phyloP scores from a whole-genome alignment of 23 tunicate genomes.

The Phallusia fumigata region DNA sequence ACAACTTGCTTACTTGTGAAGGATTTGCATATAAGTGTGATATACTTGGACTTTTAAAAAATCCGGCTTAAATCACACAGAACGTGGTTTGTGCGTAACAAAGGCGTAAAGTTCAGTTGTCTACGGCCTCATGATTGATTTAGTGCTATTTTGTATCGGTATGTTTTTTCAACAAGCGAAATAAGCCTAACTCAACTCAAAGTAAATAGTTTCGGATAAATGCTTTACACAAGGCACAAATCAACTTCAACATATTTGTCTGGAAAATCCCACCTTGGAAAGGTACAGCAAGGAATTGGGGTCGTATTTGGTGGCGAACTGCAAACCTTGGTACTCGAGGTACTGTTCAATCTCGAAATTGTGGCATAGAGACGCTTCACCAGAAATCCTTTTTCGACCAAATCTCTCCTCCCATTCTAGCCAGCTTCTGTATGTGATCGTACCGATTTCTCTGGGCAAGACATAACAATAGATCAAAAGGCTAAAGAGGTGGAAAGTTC shows the following conservation, averaged over 20 bases:
- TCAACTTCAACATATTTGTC: not conserved
- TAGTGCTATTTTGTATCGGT: too few species aligned
- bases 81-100: too few species aligned
- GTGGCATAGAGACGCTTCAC: constrained; percentile 77
- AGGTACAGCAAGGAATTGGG: constrained; percentile 86
- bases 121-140: too few species aligned
- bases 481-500: too few species aligned
- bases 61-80: too few species aligned
- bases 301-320: constrained; percentile 87
- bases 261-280: constrained; percentile 49
- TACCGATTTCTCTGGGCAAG: constrained; percentile 78
- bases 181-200: too few species aligned
- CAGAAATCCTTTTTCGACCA: constrained; percentile 51
- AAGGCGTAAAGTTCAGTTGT: too few species aligned
- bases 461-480: too few species aligned
- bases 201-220: not conserved
- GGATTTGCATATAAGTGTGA: too few species aligned
- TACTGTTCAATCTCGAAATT: constrained; percentile 92
- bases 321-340: constrained; percentile 91
- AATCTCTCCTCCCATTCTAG: constrained; percentile 84
- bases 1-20: too few species aligned
- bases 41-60: too few species aligned
- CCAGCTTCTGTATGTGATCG: constrained; percentile 84
- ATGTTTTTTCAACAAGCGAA: too few species aligned
- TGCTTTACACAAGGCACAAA: not conserved